A percentile compares a stretch with the other conserved stretches of the same genome.
Evolutionary conservation across 2,113 vertebrate species (phyloP).

Genomic region (Peromyscus leucopus): DNA sequence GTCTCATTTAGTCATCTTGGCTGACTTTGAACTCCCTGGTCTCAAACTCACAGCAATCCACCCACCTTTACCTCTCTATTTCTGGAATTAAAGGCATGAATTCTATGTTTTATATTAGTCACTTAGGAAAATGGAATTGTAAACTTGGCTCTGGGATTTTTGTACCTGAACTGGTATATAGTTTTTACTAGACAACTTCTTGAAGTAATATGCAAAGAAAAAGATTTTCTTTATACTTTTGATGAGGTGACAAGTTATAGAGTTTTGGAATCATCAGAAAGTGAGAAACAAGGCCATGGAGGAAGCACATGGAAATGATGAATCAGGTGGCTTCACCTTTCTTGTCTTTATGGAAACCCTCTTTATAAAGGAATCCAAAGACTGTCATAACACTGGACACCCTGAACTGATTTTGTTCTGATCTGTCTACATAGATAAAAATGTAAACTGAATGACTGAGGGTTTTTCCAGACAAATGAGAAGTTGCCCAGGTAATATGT

Average conservation of each 20-base stretch:
- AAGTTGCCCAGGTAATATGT: neutral
- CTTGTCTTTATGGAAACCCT: neutral
- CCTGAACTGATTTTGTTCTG: neutral
- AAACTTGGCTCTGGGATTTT: neutral
- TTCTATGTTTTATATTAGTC: neutral
- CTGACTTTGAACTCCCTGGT: no score
- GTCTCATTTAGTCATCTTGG: neutral
- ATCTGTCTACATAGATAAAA: neutral
- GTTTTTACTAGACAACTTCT: neutral
- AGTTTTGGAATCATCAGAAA: neutral
- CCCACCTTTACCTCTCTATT: neutral
- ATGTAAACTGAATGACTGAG: neutral
- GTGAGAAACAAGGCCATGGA: neutral
- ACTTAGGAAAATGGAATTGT: neutral
- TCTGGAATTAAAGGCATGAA: neutral
- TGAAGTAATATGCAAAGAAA: neutral
- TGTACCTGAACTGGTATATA: neutral
- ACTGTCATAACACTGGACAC: neutral
- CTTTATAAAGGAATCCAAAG: neutral
- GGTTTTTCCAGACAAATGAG: neutral
- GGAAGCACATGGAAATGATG: neutral
- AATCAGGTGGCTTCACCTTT: neutral
- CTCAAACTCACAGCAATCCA: neutral
- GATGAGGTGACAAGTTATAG: neutral
- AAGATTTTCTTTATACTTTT: neutral